Evolutionary conservation across 2,888 invertebrate species (phyloP).

Genomic region (Exephanes ischioxanthus): DNA sequence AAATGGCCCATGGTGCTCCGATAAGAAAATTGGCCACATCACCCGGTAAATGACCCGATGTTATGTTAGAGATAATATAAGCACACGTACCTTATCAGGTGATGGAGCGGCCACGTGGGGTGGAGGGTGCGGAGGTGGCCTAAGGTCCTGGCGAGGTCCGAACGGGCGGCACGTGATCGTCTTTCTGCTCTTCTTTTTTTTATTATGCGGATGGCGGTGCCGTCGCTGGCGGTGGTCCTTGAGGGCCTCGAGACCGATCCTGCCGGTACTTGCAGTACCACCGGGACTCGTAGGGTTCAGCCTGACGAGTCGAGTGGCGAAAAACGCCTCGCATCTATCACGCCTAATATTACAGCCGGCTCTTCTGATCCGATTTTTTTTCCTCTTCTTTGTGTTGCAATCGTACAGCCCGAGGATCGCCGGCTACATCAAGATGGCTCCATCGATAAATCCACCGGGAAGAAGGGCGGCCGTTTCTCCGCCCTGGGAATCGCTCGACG

Average conservation of each 20-base stretch:
- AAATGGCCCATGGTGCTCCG: no score
- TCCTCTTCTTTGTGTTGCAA: not conserved
- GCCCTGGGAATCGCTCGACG: slow-evolving; percentile 43
- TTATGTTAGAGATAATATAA: no score
- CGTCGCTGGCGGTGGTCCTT: slow-evolving; percentile 48
- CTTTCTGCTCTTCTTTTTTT: slow-evolving; percentile 54
- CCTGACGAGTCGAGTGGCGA: slow-evolving; percentile 75
- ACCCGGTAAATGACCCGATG: no score
- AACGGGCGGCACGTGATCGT: slow-evolving; percentile 63
- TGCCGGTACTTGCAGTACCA: slow-evolving; percentile 68
- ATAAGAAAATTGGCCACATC: no score
- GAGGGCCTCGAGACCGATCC: slow-evolving; percentile 46
- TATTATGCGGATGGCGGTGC: slow-evolving; percentile 37
- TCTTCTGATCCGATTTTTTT: slow-evolving; percentile 24
- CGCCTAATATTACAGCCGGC: slow-evolving; percentile 40
- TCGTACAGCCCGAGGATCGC: slow-evolving; percentile 29
- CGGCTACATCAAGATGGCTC: slow-evolving; percentile 79
- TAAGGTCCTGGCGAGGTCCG: slow-evolving; percentile 70
- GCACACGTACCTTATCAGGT: slow-evolving; percentile 81
- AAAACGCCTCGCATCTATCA: slow-evolving; percentile 72
- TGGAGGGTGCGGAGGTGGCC: slow-evolving; percentile 81
- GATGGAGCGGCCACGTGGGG: slow-evolving; percentile 83
- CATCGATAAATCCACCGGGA: slow-evolving; percentile 72
- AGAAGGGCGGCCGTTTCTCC: slow-evolving; percentile 42
- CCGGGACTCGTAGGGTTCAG: slow-evolving; percentile 77